Percentiles rank a stretch among this genome's conserved stretches.
phyloP scores from a whole-genome alignment of 1,140 invertebrate genomes.

The Achatina immaculata region DNA sequence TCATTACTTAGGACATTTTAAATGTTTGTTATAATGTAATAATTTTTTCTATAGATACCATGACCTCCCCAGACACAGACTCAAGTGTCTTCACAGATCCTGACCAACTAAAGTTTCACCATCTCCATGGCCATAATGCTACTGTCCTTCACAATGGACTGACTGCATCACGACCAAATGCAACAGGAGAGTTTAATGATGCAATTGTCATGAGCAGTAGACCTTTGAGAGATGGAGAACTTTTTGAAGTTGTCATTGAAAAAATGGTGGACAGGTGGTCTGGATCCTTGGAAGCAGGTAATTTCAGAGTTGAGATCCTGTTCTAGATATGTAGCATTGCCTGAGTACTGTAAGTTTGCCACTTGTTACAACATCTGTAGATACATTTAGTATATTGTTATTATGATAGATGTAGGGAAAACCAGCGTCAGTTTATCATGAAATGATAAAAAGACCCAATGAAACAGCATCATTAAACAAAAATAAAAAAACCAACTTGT shows the following conservation, averaged over 20 bases:
- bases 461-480: too few species aligned
- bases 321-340: too few species aligned
- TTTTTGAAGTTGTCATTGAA: slow-evolving; percentile 93
- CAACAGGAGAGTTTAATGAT: slow-evolving; percentile 92
- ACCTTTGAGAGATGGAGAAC: slow-evolving; percentile 87
- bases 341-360: too few species aligned
- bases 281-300: slow-evolving; percentile 88
- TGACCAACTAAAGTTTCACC: slow-evolving; percentile 87
- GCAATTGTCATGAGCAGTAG: slow-evolving; percentile 92
- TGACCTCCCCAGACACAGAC: slow-evolving; percentile 62
- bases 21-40: neutral
- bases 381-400: too few species aligned
- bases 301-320: too few species aligned
- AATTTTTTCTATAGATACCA: slow-evolving; percentile 40
- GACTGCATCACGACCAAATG: slow-evolving; percentile 85
- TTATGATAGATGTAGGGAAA: too few species aligned
- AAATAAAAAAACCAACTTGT: too few species aligned
- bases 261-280: slow-evolving; percentile 93
- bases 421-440: too few species aligned
- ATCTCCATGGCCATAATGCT: slow-evolving; percentile 89
- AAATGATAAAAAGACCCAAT: too few species aligned
- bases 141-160: slow-evolving; percentile 87
- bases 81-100: slow-evolving; percentile 56
- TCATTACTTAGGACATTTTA: too few species aligned
- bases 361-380: too few species aligned